Evolutionary conservation across 2,113 vertebrate species (phyloP), one percentile per base, ranked within the genome.

Genomic region (Megaceryle torquata): DNA sequence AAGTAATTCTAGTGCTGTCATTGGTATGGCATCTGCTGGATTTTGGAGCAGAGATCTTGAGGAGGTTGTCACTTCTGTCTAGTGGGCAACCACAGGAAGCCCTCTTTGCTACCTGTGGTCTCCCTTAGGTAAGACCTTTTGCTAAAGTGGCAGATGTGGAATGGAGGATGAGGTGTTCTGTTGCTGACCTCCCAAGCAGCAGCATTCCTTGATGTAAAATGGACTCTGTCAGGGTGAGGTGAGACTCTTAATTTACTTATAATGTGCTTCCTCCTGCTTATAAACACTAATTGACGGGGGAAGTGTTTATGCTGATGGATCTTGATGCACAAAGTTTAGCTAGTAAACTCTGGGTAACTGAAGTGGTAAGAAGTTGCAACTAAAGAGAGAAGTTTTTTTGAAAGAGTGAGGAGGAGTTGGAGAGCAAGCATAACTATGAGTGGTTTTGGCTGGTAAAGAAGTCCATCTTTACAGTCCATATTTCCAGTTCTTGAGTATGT

Each of bases 121-220:
- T 84, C 39, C 35, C 21, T 59, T 50, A 26, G 0, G 0, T 39
- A 44, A 64, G 70, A 51, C 20, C 15, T 85, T 60, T 26, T 67
- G 60, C 69, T 79, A 0, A 79, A 61, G 48, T 26, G 61, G 41
- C 26, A 25, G 9, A 37, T 6, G 11, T 19, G 72, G 56, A 44
- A 24, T 54, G 65, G 69, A 82, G 31, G 39, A 82, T 65, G 82
- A 91, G 68, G n/a, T 68, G 92, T 56, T 70, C 25, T 0, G 0
- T 63, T 84, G 33, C 70, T 37, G 70, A 37, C 84, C 89, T 82
- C 48, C 48, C 10, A 2, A 89, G 53, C 53, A 80, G 39, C 86
- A 93, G 51, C 72, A 43, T 88, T 92, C 70, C 80, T 86, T 91
- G 72, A 29, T 92, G 87, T 88, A 76, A 92, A 95, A 87, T 91